Conservation (phyloP, 1,140 invertebrate genomes). For the Oreohelix idahoensis region DNA sequence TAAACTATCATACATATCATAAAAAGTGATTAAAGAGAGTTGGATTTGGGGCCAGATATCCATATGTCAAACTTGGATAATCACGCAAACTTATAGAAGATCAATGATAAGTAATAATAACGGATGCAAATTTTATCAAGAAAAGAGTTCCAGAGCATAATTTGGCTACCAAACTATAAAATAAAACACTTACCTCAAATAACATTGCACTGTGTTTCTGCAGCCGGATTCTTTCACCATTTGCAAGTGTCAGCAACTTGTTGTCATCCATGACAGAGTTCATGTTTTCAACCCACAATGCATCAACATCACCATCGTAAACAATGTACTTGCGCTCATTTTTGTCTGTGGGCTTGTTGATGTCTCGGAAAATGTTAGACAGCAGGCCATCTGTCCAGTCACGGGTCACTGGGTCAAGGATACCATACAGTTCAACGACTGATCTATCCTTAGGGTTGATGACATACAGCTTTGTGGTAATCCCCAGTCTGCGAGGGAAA, state of each 20-base stretch:
- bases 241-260: slow-evolving; percentile 88
- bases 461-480: slow-evolving; percentile 83
- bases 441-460: slow-evolving; percentile 87
- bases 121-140: no score
- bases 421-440: slow-evolving; percentile 91
- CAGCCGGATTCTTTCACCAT: slow-evolving; percentile 89
- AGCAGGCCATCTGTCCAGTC: slow-evolving; percentile 94
- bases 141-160: no score
- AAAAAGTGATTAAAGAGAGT: no score
- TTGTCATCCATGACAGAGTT: slow-evolving; percentile 98
- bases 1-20: no score
- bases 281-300: slow-evolving; percentile 96
- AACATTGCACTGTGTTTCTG: slow-evolving; percentile 86
- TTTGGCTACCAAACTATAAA: no score
- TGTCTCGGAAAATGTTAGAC: slow-evolving; percentile 91
- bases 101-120: no score
- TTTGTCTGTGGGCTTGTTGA: slow-evolving; percentile 83
- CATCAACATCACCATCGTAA: slow-evolving; percentile 94
- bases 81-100: no score
- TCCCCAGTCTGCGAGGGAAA: slow-evolving; percentile 75
- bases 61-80: no score
- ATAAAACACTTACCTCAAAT: slow-evolving; percentile 81
- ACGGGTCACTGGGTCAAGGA: slow-evolving; percentile 85
- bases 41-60: no score
- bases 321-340: slow-evolving; percentile 86